Base-by-base conservation (phyloP, 1,140 invertebrate species). In the Daktulosphaira vitifoliae region DNA sequence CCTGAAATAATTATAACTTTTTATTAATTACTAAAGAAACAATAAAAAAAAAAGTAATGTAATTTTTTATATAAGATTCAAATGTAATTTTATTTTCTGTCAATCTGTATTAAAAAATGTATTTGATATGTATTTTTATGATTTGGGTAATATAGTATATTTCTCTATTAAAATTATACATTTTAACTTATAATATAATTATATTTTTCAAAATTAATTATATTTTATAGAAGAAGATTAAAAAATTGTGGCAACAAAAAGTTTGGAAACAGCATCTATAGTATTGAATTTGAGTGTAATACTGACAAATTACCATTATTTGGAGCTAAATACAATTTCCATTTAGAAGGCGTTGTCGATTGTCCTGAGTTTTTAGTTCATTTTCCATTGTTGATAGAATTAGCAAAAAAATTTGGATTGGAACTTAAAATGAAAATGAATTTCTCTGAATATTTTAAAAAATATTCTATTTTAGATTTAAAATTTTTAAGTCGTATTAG, bases 361-460 rank as follows among this genome's bases (percentile, higher is more conserved):
- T 99, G 96, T 78, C 96, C 96, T 23, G 96, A 99, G 75, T 99
- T 98, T 80, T 78, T 99, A 26, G 94, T 98, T 15, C 85, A 98
- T 77, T 90, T 98, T 75, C 88, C 91, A 23, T 79, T 86, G 5
- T 79, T 99, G 64, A 77, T 84, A 68, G 89, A 66, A 69, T 73
- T 88, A 66, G 81, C 83, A 15, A 72, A 76, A 53, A 77, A 80
- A 65, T 78, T 78, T 73, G 79, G 77, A n/a, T 74, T 88, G 67
- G 76, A 82, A 69, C 71, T 84, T 48, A 69, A 83, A 6, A 78
- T 75, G 66, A 79, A 77, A 68, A 74, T 76, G 66, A 72, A 76
- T 53, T 85, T 85, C 76, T 76, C 76, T 38, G 77, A 84, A 38
- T 82, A 78, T 69, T 82, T 80, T 70, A 66, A 77, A 18, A 71